Evolutionary conservation across 2,888 invertebrate genomes (phyloP), one percentile per base, ranked within the genome.

Genomic region (Notodonta dromedarius): DNA sequence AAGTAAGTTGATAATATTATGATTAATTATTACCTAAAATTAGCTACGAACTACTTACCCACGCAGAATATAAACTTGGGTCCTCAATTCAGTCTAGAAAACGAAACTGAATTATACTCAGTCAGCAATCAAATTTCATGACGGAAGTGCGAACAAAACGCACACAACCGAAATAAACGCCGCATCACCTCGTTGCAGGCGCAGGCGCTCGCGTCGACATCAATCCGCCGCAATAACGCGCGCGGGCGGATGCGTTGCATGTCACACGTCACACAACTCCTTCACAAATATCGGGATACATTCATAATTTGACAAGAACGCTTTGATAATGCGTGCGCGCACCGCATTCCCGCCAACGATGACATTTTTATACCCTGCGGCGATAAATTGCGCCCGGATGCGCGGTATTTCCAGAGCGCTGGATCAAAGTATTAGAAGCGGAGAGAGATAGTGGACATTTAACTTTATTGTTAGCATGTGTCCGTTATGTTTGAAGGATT

Each of bases 221-320:
- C 82, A 83, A 83, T 78, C 71, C 69, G 75, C 69, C 52, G 79
- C 79, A 78, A 79, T 75, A 78, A 75, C 67, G 66, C 58, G 67
- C 69, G 65, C 57, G 70, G 58, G 66, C 90, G 90, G 91, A 91
- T 88, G 88, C 86, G 81, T 58, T 65, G 68, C 87, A 62, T 89
- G 91, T 90, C 91, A 82, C 71, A 73, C 79, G 90, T 89, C 90
- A 83, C 79, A 88, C 88, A 84, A 88, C 87, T 90, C 89, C 86
- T 84, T 89, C 90, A 88, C 91, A 88, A 89, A 87, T 86, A 88
- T 88, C 87, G 86, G 87, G 88, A 88, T 82, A 88, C 88, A 88
- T 88, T 89, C 88, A 88, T 91, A 89, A 89, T 85, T 88, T 87
- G 91, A 89, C 87, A 77, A 79, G 78, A 77, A 65, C 79, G 80